phyloP scores from a whole-genome alignment of 2,113 vertebrate genomes.

The Lamprotornis superbus region DNA sequence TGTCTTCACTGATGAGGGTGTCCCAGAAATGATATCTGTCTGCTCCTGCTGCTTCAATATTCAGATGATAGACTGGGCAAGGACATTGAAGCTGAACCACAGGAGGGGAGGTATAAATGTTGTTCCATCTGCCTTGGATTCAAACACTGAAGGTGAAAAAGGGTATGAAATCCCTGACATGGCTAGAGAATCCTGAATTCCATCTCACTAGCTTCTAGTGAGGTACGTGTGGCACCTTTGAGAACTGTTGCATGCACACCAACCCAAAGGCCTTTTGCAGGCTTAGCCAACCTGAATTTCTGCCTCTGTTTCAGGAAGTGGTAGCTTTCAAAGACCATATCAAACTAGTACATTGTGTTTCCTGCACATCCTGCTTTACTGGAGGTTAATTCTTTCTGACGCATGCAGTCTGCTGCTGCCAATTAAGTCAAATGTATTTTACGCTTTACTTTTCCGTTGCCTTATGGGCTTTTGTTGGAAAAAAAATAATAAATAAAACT shows the following conservation, averaged over 20 bases:
- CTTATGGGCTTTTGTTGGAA: constrained; percentile 24
- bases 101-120: neutral
- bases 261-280: constrained; percentile 42
- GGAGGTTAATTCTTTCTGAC: constrained; percentile 25
- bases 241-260: neutral
- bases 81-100: neutral
- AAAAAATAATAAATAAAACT: constrained; percentile 46
- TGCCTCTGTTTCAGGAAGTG: constrained; percentile 49
- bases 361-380: constrained; percentile 46
- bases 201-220: neutral
- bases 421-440: constrained; percentile 42
- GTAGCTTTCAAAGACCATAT: constrained; percentile 52
- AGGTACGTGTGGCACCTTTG: neutral
- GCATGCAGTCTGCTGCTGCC: constrained; percentile 33
- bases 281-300: neutral
- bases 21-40: neutral
- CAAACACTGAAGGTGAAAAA: neutral
- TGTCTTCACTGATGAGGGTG: neutral
- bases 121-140: constrained; percentile 3
- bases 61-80: neutral
- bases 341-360: constrained; percentile 62
- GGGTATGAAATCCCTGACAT: neutral
- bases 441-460: constrained; percentile 32
- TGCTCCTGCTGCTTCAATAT: neutral
- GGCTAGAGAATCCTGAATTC: constrained; percentile 10